Percentiles rank a stretch among this genome's conserved stretches.
Conservation (phyloP, 1,140 invertebrate species). For the Drosophila micromelanica region DNA sequence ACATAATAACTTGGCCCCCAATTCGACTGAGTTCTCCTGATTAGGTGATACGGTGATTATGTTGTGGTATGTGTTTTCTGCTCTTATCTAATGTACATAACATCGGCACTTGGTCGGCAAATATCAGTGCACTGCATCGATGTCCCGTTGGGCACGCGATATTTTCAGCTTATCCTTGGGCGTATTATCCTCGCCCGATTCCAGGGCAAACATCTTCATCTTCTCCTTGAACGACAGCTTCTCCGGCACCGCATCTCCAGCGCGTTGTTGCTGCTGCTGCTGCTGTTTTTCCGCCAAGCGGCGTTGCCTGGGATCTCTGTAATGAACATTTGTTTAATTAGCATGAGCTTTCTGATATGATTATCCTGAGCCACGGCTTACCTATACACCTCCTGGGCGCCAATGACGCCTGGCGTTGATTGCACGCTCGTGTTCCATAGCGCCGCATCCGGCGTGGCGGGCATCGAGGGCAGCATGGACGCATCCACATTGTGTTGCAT, state of each 20-base stretch:
- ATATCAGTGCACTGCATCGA: slow-evolving; percentile 88
- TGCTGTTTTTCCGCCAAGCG: slow-evolving; percentile 92
- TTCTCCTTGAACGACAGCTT: slow-evolving; percentile 97
- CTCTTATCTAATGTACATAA: slow-evolving; percentile 52
- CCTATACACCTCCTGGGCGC: slow-evolving; percentile 96
- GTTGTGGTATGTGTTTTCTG: slow-evolving; percentile 5
- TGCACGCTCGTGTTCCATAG: slow-evolving; percentile 85
- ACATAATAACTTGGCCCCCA: slow-evolving; percentile 72
- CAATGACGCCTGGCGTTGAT: slow-evolving; percentile 95
- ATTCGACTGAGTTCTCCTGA: slow-evolving; percentile 52
- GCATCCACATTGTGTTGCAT: slow-evolving; percentile 67
- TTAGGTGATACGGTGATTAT: slow-evolving; percentile 13
- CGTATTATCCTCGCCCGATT: slow-evolving; percentile 93
- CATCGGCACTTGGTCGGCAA: slow-evolving; percentile 14
- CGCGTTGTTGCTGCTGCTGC: slow-evolving; percentile 88
- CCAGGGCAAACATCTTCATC: slow-evolving; percentile 98
- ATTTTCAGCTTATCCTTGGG: slow-evolving; percentile 97
- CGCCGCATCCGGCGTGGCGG: slow-evolving; percentile 88
- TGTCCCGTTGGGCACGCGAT: slow-evolving; percentile 95
- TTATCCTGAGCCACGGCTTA: slow-evolving; percentile 80
- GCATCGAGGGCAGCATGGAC: slow-evolving; percentile 83
- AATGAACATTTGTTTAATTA: not conserved
- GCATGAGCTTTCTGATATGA: not conserved
- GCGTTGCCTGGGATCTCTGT: slow-evolving; percentile 92
- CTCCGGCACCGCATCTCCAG: slow-evolving; percentile 90